phyloP scores from a whole-genome alignment of 2,113 vertebrate genomes.

The Capreolus pygargus region DNA sequence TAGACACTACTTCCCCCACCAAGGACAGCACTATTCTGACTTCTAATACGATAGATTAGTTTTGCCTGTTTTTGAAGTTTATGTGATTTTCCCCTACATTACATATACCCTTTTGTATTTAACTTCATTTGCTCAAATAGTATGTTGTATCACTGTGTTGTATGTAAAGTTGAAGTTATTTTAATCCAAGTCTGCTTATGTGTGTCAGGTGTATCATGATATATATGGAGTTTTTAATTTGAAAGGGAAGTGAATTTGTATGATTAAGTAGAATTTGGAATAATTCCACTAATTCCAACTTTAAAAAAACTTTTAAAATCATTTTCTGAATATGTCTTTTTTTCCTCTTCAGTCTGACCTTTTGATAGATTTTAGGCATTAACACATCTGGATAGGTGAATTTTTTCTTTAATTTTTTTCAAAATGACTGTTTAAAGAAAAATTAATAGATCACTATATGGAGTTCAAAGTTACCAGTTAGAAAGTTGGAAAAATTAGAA shows the following conservation, averaged over 20 bases:
- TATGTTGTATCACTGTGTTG: not conserved
- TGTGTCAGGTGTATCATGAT: not conserved
- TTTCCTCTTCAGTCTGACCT: not conserved
- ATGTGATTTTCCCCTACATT: not conserved
- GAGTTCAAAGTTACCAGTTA: not conserved
- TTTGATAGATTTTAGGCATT: not conserved
- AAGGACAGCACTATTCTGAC: not conserved
- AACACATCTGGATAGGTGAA: not conserved
- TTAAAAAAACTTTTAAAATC: not conserved
- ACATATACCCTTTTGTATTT: not conserved
- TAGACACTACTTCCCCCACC: not conserved
- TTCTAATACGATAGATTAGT: not conserved
- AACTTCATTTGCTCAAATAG: not conserved
- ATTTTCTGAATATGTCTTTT: not conserved
- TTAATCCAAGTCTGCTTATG: not conserved
- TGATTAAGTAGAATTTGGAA: not conserved
- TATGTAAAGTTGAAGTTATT: not conserved
- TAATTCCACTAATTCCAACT: not conserved
- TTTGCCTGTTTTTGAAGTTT: not conserved
- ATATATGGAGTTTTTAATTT: not conserved
- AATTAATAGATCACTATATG: not conserved
- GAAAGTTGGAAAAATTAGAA: slow-evolving; percentile 21
- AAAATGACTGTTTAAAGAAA: not conserved
- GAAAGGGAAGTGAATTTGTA: not conserved
- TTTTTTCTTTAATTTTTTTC: not conserved